Evolutionary conservation across 2,888 invertebrate genomes (phyloP), one percentile per base, ranked within the genome.

Genomic region (Apodemia arnacis): DNA sequence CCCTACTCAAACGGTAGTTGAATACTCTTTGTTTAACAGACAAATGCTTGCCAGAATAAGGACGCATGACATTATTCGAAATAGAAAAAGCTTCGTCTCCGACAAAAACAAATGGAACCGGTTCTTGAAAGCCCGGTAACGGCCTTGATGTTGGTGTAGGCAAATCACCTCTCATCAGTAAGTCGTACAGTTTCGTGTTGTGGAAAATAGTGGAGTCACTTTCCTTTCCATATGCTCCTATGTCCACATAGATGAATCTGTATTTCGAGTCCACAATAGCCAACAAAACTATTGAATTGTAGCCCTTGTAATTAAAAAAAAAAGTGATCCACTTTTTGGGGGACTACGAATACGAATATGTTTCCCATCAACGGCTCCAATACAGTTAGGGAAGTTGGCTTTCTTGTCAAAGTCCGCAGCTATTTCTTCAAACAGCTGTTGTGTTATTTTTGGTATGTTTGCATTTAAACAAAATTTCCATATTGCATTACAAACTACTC

Each of bases 301-400:
- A 89, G 31, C 83, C 72, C 44, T 92, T 92, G 31, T 92, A 93
- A 80, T 93, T 93, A 59, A 70, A 90, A 90, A 90, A 90, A 89
- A 89, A 27, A 87, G 86, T 69, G 90, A 92, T 70, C 91, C 93
- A 89, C 88, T 78, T 1, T 87, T 70, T 38, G 79, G 21, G 11
- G 90, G 89, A 84, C 66, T 78, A 54, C 73, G 24, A 34, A 93
- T 87, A 63, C 91, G 83, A 80, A 91, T 87, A 80, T 93, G 91
- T 90, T 93, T 93, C 31, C 92, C 90, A 76, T 93, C 92, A 54
- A 91, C 11, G 49, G 88, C 88, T 75, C 89, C 90, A 10, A 91
- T 69, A 80, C 92, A 93, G 74, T 92, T 90, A 80, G 91, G 92
- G 78, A 92, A 91, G 34, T 92, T 92, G 78, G 91, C 70, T 84